Conservation (phyloP, 2,797 vertebrate genomes). For the Eutrigla gurnardus region DNA sequence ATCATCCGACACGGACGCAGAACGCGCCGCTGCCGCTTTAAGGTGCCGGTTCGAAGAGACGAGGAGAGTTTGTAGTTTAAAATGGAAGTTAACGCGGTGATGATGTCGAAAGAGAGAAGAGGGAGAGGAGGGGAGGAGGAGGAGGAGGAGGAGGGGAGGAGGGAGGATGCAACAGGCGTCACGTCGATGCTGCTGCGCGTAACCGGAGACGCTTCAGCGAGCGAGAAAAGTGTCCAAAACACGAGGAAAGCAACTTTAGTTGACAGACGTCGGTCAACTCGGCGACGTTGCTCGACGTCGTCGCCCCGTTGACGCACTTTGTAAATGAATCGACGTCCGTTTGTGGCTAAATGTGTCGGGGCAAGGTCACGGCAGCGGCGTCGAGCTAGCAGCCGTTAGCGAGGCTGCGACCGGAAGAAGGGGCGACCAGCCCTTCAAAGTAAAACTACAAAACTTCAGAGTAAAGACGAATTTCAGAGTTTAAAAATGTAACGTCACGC, state of each 20-base stretch:
- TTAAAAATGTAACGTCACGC: not conserved
- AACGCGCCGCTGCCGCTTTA: no score
- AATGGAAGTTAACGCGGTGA: conserved; percentile 38
- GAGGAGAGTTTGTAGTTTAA: conserved; percentile 22
- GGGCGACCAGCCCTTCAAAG: not conserved
- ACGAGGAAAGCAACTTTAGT: conserved; percentile 34
- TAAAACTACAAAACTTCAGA: conserved; percentile 33
- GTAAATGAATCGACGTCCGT: conserved; percentile 18
- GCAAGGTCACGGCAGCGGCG: conserved; percentile 72
- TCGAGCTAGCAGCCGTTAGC: conserved; percentile 39
- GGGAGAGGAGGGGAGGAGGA: conserved; percentile 14
- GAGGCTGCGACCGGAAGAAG: not conserved
- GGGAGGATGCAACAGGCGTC: conserved; percentile 82
- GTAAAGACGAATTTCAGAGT: not conserved
- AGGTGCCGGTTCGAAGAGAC: not conserved
- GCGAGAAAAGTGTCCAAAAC: conserved; percentile 43
- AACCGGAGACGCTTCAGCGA: conserved; percentile 49
- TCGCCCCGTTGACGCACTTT: not conserved
- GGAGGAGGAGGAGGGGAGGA: conserved; percentile 13
- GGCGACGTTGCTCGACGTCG: rapidly evolving
- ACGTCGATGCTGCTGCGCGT: conserved; percentile 75
- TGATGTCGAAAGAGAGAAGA: conserved; percentile 60
- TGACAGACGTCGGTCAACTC: rapidly evolving
- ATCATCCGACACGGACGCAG: no score
- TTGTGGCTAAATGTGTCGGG: conserved; percentile 54